Conservation (phyloP, 2,797 vertebrate species). For the Parauchenoglanis ngamensis region DNA sequence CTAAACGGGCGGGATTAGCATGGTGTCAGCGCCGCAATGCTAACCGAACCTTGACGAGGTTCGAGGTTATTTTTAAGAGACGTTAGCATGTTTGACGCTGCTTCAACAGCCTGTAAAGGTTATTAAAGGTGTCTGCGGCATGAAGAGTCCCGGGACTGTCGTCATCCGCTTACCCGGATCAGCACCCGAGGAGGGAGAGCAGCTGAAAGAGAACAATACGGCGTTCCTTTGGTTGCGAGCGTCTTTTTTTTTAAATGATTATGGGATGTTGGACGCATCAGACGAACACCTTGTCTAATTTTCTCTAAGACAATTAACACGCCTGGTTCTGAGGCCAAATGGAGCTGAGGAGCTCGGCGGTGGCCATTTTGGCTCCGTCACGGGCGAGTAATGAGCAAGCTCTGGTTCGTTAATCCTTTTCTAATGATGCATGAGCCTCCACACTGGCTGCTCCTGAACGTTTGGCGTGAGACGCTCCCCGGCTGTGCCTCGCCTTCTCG, state of each 20-base stretch:
- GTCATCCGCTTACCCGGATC: not conserved
- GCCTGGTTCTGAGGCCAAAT: not conserved
- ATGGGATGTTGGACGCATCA: not conserved
- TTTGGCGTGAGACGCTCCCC: constrained; percentile 38
- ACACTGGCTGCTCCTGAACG: constrained; percentile 8
- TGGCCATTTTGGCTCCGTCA: not conserved
- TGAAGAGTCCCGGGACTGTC: not conserved
- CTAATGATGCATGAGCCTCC: constrained; percentile 34
- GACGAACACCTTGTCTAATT: not conserved
- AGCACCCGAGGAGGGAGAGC: not conserved
- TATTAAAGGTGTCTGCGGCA: not conserved
- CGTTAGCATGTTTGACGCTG: not conserved
- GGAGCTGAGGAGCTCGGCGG: not conserved
- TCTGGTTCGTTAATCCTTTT: constrained; percentile 41
- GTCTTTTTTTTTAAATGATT: too few species aligned
- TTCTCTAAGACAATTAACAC: not conserved
- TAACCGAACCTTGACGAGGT: not conserved
- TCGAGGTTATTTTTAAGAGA: not conserved
- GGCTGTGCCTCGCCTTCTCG: not conserved
- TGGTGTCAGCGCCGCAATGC: not conserved
- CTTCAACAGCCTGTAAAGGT: not conserved
- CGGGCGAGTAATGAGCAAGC: constrained; percentile 9
- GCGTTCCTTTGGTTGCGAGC: not conserved
- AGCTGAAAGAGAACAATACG: too few species aligned
- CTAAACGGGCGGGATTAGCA: constrained; percentile 18